These are phyloP conservation scores for Falco cherrug DNA, from an alignment of 2,797 vertebrate species.

Conservation along the genomic window DNA sequence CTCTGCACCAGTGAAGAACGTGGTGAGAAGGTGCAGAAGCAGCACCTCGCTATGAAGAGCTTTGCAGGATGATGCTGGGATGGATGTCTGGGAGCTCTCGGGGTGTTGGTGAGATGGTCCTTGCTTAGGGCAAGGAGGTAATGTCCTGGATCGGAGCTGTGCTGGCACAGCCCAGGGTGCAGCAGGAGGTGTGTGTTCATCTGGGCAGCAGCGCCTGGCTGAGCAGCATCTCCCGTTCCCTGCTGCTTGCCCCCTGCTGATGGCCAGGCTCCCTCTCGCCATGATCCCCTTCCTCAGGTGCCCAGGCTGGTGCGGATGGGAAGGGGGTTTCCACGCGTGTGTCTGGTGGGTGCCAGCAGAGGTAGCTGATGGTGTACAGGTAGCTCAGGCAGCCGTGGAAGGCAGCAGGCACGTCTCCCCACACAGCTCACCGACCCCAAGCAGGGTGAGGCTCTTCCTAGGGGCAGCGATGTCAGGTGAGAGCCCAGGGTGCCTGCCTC, in stretches of 20 bases:
- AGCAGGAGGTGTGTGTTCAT: neutral
- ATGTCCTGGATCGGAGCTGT: neutral
- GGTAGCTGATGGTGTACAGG: neutral
- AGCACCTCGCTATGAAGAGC: rapidly evolving
- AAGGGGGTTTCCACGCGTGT: rapidly evolving
- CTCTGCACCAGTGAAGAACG: rapidly evolving
- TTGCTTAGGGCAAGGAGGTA: neutral
- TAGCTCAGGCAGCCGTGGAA: no score
- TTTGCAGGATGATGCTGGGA: neutral
- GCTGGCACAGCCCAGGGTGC: neutral
- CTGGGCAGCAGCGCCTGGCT: neutral
- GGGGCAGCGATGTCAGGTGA: neutral
- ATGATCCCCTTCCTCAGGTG: rapidly evolving
- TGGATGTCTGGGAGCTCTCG: neutral
- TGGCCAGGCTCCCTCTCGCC: neutral
- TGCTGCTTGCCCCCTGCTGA: neutral
- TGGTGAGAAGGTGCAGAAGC: neutral
- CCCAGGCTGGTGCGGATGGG: rapidly evolving
- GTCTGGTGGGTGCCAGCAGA: neutral
- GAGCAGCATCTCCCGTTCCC: neutral
- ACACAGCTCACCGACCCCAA: rapidly evolving
- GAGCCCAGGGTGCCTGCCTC: neutral
- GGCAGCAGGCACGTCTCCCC: neutral
- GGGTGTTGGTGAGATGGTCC: neutral
- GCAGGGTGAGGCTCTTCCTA: neutral